These are phyloP conservation scores for Leptodactylus fallax DNA, from an alignment of 2,797 vertebrate species.

Conservation along the genomic window DNA sequence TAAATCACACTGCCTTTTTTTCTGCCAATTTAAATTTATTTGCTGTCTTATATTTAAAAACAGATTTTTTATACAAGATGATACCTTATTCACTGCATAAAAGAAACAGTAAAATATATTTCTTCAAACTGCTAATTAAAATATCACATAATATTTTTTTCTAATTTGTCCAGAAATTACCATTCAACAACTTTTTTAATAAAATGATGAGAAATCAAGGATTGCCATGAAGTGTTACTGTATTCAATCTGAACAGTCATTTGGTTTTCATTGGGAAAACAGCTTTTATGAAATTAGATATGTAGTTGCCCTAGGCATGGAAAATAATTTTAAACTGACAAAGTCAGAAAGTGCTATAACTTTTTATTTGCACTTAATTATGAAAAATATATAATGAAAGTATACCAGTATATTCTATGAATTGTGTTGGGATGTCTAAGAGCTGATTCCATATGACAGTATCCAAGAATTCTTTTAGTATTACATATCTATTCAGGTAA, in stretches of 20 bases:
- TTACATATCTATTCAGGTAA: not conserved
- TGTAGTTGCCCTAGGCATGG: not conserved
- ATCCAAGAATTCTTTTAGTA: not conserved
- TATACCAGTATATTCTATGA: not conserved
- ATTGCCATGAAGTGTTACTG: not conserved
- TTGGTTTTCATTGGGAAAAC: conserved; percentile 6
- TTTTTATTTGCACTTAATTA: conserved; percentile 13
- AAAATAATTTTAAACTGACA: not conserved
- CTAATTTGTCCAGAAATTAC: not conserved
- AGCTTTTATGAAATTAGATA: conserved; percentile 8
- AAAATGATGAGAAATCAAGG: not conserved
- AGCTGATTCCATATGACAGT: not conserved
- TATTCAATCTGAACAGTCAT: not conserved
- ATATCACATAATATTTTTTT: not conserved
- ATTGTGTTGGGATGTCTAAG: not conserved
- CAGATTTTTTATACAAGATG: not conserved
- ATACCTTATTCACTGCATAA: not conserved
- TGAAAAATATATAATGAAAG: not conserved
- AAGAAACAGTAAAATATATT: not conserved
- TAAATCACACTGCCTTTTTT: too few species aligned
- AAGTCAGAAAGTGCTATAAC: not conserved
- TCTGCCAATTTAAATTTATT: too few species aligned
- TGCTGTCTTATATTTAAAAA: too few species aligned
- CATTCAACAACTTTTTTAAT: not conserved
- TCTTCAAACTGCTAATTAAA: not conserved